Evolutionary conservation across 1,140 invertebrate species (phyloP).

Genomic region (Neoseiulus cucumeris): DNA sequence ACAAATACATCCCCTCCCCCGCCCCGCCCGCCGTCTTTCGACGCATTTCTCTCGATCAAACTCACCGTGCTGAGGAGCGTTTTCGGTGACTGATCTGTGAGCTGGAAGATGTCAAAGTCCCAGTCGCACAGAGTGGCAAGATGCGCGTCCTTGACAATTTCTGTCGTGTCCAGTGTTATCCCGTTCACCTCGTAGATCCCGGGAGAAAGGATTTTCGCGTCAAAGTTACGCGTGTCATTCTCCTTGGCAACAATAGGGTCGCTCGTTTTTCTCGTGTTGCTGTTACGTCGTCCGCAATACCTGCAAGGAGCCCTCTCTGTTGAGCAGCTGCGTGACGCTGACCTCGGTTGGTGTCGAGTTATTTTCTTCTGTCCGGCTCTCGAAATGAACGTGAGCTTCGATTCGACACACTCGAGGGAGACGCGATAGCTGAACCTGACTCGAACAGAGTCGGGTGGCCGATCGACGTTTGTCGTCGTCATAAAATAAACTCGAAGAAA

Average conservation of each 20-base stretch:
- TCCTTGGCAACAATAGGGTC: neutral
- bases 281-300: neutral
- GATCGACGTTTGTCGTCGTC: too few relatives aligned
- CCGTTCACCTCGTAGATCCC: conserved; percentile 14
- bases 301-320: neutral
- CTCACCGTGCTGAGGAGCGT: conserved; percentile 29
- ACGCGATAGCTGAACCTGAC: too few relatives aligned
- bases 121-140: conserved; percentile 24
- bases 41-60: neutral
- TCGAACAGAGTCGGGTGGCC: too few relatives aligned
- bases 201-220: neutral
- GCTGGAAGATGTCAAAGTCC: conserved; percentile 32
- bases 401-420: too few relatives aligned
- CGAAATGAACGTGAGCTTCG: too few relatives aligned
- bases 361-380: too few relatives aligned
- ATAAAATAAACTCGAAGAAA: too few relatives aligned
- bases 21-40: too few relatives aligned
- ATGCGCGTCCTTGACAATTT: conserved; percentile 17
- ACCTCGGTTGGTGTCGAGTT: too few relatives aligned
- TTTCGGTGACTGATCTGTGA: conserved; percentile 24
- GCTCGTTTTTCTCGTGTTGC: conserved; percentile 5
- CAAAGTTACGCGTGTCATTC: neutral
- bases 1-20: too few relatives aligned
- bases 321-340: too few relatives aligned
- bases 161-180: conserved; percentile 14